Evolutionary conservation across 1,140 invertebrate genomes (phyloP).

Genomic region (Homarus americanus): DNA sequence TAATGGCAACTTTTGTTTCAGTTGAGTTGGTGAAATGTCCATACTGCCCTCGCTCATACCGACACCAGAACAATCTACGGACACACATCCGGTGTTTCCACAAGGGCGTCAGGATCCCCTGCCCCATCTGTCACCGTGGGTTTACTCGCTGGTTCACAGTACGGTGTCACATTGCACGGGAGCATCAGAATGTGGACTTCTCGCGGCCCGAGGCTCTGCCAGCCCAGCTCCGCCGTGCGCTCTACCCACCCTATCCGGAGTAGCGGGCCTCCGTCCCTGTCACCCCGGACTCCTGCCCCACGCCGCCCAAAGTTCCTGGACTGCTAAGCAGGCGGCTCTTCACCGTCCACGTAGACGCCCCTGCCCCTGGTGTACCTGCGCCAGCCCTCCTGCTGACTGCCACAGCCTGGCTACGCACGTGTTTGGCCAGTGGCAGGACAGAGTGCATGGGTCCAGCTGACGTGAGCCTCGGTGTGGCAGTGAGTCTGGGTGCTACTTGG

Average conservation of each 20-base stretch:
- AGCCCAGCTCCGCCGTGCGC: slow-evolving; percentile 71
- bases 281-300: slow-evolving; percentile 37
- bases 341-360: slow-evolving; percentile 63
- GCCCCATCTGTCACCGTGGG: slow-evolving; percentile 91
- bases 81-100: slow-evolving; percentile 93
- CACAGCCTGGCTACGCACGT: not conserved
- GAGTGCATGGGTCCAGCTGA: slow-evolving; percentile 7
- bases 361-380: slow-evolving; percentile 18
- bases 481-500: slow-evolving; percentile 69
- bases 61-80: slow-evolving; percentile 93
- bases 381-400: slow-evolving; percentile 25
- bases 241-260: slow-evolving; percentile 69
- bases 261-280: slow-evolving; percentile 44
- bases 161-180: slow-evolving; percentile 90
- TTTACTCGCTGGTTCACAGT: slow-evolving; percentile 95
- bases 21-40: slow-evolving; percentile 94
- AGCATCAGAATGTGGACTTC: slow-evolving; percentile 81
- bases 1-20: slow-evolving; percentile 76
- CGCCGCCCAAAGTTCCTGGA: not conserved
- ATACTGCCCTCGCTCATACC: slow-evolving; percentile 94
- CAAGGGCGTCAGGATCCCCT: slow-evolving; percentile 92
- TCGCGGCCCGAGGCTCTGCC: slow-evolving; percentile 72
- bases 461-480: slow-evolving; percentile 34
- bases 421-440: not conserved
- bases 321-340: slow-evolving; percentile 42